These are phyloP conservation scores for Dendronephthya gigantea DNA, from an alignment of 64 coral and sea anemone species.

Conservation along the genomic window DNA sequence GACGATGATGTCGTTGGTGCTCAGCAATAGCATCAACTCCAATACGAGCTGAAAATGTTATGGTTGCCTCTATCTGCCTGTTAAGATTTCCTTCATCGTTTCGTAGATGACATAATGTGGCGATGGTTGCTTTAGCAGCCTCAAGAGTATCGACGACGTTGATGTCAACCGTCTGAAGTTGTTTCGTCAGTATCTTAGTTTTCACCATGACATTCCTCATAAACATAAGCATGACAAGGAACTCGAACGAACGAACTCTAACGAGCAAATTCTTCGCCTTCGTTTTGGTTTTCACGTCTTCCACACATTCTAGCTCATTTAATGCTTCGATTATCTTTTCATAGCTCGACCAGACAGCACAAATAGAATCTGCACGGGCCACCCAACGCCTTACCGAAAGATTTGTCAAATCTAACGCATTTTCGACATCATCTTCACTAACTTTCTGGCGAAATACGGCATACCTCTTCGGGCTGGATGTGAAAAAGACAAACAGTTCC, in stretches of 20 bases:
- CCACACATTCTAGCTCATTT: background rate
- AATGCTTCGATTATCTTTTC: background rate
- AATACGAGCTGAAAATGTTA: background rate
- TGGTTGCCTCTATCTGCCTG: background rate
- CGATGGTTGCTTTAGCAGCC: background rate
- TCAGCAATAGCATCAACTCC: background rate
- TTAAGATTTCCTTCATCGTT: background rate
- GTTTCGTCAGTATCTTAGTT: background rate
- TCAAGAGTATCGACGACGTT: constrained; percentile 8
- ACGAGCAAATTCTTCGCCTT: background rate
- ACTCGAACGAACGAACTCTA: background rate
- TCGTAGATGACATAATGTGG: background rate
- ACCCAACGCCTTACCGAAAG: background rate
- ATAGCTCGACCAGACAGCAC: background rate
- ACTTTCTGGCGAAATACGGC: background rate
- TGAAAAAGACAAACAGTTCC: background rate
- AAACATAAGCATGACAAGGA: background rate
- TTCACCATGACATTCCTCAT: constrained; percentile 11
- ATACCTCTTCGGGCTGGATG: background rate
- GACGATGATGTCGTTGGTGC: background rate
- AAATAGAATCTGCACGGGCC: background rate
- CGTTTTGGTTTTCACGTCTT: background rate
- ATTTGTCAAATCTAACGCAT: constrained; percentile 10
- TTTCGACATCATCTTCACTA: background rate
- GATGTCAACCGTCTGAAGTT: constrained; percentile 10